These are phyloP conservation scores for Calliopum simillimum DNA, from an alignment of 2,888 invertebrate species.

Conservation along the genomic window DNA sequence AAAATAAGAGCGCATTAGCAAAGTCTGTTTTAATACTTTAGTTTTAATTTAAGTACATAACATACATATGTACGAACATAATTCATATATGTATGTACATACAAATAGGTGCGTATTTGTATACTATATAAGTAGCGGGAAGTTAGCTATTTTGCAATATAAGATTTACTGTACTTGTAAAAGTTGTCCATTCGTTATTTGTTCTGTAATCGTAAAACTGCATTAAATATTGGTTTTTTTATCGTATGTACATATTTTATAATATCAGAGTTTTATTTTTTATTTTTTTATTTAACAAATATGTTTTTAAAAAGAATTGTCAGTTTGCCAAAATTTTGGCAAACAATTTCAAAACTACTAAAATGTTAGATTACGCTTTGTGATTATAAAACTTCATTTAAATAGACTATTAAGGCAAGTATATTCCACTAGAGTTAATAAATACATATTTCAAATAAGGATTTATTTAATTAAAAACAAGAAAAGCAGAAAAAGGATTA, in stretches of 20 bases:
- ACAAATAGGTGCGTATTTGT: not conserved
- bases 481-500: not conserved
- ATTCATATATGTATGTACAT: constrained; percentile 4
- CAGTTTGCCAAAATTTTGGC: not conserved
- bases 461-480: constrained; percentile 25
- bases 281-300: constrained; percentile 1
- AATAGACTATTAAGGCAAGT: constrained; percentile 51
- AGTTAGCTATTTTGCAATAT: constrained; percentile 18
- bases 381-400: constrained; percentile 42
- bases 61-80: not conserved
- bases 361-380: constrained; percentile 22
- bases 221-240: not conserved
- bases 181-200: constrained; percentile 18
- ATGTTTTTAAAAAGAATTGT: constrained; percentile 9
- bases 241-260: not conserved
- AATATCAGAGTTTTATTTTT: not conserved
- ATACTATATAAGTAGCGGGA: constrained; percentile 15
- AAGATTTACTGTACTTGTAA: constrained; percentile 15
- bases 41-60: not conserved
- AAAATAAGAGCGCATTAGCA: not conserved
- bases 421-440: constrained; percentile 50
- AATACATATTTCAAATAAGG: constrained; percentile 34
- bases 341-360: constrained; percentile 13
- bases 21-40: not conserved
- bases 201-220: constrained; percentile 3